These are phyloP conservation scores for Pica pica DNA, from an alignment of 2,113 vertebrate genomes.

Conservation along the genomic window DNA sequence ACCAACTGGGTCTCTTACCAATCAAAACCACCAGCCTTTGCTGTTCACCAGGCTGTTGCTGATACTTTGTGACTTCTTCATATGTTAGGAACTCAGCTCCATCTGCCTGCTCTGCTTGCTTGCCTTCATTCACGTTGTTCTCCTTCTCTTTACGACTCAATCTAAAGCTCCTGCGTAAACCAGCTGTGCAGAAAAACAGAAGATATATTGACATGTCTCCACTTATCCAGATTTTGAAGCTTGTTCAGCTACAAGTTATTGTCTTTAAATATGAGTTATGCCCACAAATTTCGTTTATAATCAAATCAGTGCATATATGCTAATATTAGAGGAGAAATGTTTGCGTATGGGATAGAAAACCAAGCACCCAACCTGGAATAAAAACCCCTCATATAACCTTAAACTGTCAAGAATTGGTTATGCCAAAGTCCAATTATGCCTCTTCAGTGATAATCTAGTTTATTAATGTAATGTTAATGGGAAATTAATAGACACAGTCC, in stretches of 20 bases:
- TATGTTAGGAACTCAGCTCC: slow-evolving; percentile 80
- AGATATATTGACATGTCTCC: fast-evolving
- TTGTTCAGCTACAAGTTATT: not conserved
- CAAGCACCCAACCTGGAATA: not conserved
- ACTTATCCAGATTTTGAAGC: not conserved
- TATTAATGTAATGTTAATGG: not conserved
- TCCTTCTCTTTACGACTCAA: slow-evolving; percentile 82
- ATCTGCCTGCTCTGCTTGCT: slow-evolving; percentile 41
- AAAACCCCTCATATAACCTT: not conserved
- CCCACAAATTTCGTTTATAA: fast-evolving
- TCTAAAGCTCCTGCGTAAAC: slow-evolving; percentile 86
- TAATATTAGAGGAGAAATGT: not conserved
- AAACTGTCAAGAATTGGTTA: not conserved
- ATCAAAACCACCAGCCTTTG: slow-evolving; percentile 89
- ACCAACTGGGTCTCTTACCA: slow-evolving; percentile 65
- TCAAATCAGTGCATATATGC: not conserved
- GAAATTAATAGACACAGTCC: not conserved
- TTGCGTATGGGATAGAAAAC: not conserved
- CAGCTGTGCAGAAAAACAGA: slow-evolving; percentile 69
- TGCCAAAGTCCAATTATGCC: not conserved
- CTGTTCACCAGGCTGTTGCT: slow-evolving; percentile 78
- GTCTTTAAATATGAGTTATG: not conserved
- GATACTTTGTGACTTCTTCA: slow-evolving; percentile 86
- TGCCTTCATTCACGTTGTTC: slow-evolving; percentile 67
- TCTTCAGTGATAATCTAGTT: not conserved